Evolutionary conservation across 2,797 vertebrate species (phyloP).

Genomic region (Myripristis murdjan): DNA sequence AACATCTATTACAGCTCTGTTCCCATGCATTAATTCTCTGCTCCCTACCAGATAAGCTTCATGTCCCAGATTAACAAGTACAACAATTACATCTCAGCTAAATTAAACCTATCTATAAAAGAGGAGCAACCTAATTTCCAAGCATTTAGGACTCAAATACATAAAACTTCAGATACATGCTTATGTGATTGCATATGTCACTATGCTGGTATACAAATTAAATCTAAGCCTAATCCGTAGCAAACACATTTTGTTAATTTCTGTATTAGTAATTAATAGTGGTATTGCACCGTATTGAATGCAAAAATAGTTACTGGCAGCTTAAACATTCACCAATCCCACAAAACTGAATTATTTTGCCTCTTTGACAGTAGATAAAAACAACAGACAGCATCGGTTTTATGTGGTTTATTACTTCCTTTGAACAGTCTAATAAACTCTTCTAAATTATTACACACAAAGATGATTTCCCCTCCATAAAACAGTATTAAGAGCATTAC

Average conservation of each 20-base stretch:
- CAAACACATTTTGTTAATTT: no score
- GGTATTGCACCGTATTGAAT: no score
- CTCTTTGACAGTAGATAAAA: conserved; percentile 24
- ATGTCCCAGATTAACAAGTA: conserved; percentile 13
- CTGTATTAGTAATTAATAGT: no score
- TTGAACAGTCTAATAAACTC: conserved; percentile 85
- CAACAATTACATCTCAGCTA: conserved; percentile 2
- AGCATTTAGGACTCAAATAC: neutral
- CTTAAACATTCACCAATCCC: no score
- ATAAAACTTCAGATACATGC: neutral
- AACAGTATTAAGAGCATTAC: conserved; percentile 85
- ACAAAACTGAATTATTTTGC: neutral
- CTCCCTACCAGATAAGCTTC: neutral
- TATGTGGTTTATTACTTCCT: conserved; percentile 83
- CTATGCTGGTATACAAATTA: no score
- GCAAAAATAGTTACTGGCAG: no score
- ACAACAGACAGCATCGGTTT: conserved; percentile 55
- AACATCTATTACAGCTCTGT: neutral
- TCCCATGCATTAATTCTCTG: neutral
- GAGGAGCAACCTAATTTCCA: neutral
- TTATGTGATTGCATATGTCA: neutral
- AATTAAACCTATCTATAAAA: neutral
- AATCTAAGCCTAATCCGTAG: no score
- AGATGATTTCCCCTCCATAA: conserved; percentile 77
- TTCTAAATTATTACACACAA: conserved; percentile 84